Evolutionary conservation across 2,797 vertebrate species (phyloP), one percentile per base, ranked within the genome.

Genomic region (Alcedo atthis): DNA sequence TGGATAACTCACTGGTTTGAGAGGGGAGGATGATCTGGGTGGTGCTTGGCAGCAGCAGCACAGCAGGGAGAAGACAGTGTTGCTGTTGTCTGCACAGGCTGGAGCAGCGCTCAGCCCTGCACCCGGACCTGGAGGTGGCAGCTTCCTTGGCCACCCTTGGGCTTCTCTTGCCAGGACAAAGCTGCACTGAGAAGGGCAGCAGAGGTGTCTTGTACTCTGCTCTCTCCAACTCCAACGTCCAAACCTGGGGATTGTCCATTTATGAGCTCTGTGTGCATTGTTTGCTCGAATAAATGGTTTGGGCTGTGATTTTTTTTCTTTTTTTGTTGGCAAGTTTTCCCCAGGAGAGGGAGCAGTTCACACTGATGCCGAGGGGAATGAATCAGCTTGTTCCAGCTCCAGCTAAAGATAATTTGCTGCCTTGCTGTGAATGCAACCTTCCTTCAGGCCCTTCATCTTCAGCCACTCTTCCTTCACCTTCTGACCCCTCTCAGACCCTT

Each of bases 261-360:
- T 28, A 11, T 6, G 46, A 69, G n/a, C 78, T 33, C 51, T 45
- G 32, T 2, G 12, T 14, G 26, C 21, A 0, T 8, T 15, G n/a
- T 42, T 75, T 45, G 33, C 28, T 43, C 33, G 33, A 53, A 59
- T 25, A 63, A 57, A 26, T 22, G 17, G 2, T n/a, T 79, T 35
- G 42, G 9, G 24, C 21, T 15, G 20, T 5, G 69, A 1, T 26
- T 35, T 22, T 51, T 48, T 53, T 3, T 10, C 5, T 17, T 15
- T 54, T 42, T 26, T 28, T 63, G 43, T 28, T 11, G 3, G 12
- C 55, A 40, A 19, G 16, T 20, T 79, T 88, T 81, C 33, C 75
- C 75, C 89, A 46, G 81, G 71, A 92, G 89, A 90, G 85, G 78
- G 92, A 90, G 81, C 70, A 90, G 30, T 83, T 40, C 62, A 13